A percentile compares a stretch with the other conserved stretches of the same genome.
Evolutionary conservation across 2,888 invertebrate species (phyloP).

Genomic region (Clepsis dumicolana): DNA sequence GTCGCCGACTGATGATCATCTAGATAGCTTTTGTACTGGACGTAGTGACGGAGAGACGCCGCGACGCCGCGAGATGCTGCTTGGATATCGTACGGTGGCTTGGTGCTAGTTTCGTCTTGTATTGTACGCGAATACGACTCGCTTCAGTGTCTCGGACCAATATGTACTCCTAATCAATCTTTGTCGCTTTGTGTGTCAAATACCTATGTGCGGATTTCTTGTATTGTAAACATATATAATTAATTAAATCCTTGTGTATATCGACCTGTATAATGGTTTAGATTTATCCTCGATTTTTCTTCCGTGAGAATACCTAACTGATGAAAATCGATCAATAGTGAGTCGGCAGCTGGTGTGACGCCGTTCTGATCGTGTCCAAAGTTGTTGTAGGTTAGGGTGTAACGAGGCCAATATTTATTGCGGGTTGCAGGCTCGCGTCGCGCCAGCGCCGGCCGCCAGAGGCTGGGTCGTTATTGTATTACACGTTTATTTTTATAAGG

Average conservation of each 20-base stretch:
- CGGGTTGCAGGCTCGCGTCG: slow-evolving; percentile 59
- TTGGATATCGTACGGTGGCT: slow-evolving; percentile 79
- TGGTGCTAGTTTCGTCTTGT: slow-evolving; percentile 78
- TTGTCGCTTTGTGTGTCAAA: slow-evolving; percentile 86
- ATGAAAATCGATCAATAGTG: slow-evolving; percentile 64
- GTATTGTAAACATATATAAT: slow-evolving; percentile 81
- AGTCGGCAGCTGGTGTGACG: slow-evolving; percentile 68
- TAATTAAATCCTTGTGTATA: slow-evolving; percentile 77
- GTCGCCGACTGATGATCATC: slow-evolving; percentile 45
- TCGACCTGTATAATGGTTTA: slow-evolving; percentile 86
- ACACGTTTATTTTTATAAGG: slow-evolving; percentile 86
- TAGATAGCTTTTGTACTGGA: slow-evolving; percentile 72
- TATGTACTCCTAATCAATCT: slow-evolving; percentile 78
- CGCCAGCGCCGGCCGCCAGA: slow-evolving; percentile 63
- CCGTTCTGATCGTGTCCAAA: slow-evolving; percentile 72
- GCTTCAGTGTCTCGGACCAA: slow-evolving; percentile 86
- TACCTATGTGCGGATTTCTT: slow-evolving; percentile 80
- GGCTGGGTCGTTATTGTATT: slow-evolving; percentile 82
- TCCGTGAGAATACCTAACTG: slow-evolving; percentile 75
- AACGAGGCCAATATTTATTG: slow-evolving; percentile 77
- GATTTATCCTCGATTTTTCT: slow-evolving; percentile 78
- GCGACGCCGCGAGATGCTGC: slow-evolving; percentile 59
- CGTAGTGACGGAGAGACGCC: slow-evolving; percentile 51
- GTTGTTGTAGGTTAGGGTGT: slow-evolving; percentile 78
- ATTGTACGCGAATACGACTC: slow-evolving; percentile 74